Percentiles rank a stretch among this genome's conserved stretches.
Evolutionary conservation across 1,140 invertebrate species (phyloP).

Genomic region (Apis dorsata): DNA sequence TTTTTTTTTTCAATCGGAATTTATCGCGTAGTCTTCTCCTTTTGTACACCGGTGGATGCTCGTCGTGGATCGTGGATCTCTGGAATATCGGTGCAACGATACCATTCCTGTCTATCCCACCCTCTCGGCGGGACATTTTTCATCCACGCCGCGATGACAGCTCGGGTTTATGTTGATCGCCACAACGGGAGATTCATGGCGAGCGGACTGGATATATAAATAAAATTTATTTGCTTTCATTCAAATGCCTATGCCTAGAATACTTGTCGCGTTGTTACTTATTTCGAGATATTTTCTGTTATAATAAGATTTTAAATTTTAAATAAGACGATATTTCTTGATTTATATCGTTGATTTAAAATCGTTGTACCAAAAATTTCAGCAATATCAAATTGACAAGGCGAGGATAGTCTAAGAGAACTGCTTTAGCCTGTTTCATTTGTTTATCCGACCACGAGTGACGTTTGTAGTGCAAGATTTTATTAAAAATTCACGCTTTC

Average conservation of each 20-base stretch:
- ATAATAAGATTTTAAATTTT: neutral
- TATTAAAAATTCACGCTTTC: slow-evolving; percentile 70
- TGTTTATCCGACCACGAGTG: slow-evolving; percentile 18
- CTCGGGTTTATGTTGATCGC: neutral
- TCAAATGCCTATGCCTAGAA: neutral
- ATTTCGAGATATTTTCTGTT: neutral
- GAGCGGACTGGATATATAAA: neutral
- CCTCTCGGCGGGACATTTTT: slow-evolving; percentile 4
- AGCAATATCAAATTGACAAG: no score
- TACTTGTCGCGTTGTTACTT: neutral
- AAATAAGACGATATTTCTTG: neutral
- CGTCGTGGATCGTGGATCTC: slow-evolving; percentile 18
- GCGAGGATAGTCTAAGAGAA: no score
- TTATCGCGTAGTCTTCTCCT: slow-evolving; percentile 31
- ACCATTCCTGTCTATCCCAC: neutral
- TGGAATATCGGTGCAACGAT: slow-evolving; percentile 7
- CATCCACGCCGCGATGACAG: slow-evolving; percentile 2
- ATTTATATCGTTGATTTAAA: no score
- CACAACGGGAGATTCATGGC: slow-evolving; percentile 2
- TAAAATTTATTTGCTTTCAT: slow-evolving; percentile 19
- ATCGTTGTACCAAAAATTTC: no score
- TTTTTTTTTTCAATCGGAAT: slow-evolving; percentile 30
- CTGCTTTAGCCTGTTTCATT: no score
- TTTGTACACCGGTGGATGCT: slow-evolving; percentile 16
- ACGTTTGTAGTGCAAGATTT: slow-evolving; percentile 61